Evolutionary conservation across 2,113 vertebrate species (phyloP), one percentile per base, ranked within the genome.

Genomic region (Arizona elegans): DNA sequence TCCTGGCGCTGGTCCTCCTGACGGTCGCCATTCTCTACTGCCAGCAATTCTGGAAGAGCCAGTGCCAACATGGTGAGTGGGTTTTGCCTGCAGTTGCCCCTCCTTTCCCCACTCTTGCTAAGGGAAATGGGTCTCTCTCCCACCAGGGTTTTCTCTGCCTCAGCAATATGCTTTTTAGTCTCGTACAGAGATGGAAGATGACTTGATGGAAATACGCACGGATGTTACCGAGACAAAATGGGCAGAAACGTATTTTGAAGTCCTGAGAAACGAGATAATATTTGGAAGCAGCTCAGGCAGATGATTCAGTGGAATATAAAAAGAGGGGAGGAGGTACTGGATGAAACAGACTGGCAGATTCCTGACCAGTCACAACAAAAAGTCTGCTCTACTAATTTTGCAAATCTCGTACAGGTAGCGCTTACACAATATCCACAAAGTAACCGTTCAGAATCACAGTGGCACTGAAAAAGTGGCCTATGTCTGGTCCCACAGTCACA

Each of bases 11-110:
- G 86, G 94, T 97, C 43, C 95, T 98, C 53, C 95, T 98, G 93
- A 96, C 97, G 0, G 96, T 98, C 89, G 96, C 97, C 56, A 96
- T 98, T 92, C 96, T 98, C 88, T 98, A 97, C 96, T 97, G 97
- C 96, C 98, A 97, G 91, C 96, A 96, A 1, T 97, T 98, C 93
- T 98, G 98, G 96, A 98, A 97, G 91, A 97, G 95, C 95, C 96
- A 98, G 88, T 97, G 97, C 93, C 97, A 97, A 75, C 95, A 55
- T 92, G 97, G 98, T 98, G 96, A 97, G 97, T 91, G 13, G 58
- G 0, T 33, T 52, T 12, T 81, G 75, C 43, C 62, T 0, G 29
- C 19, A 26, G 59, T 5, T 2, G 24, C 56, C 38, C 3, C 0
- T 91, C 10, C 59, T 43, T 87, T n/a, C 33, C 38, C 62, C 11